Evolutionary conservation across 2,113 vertebrate species (phyloP).

Genomic region (human (Homo sapiens)): GRCh38 chr1:213058001-213058500

Average conservation of each 20-base stretch:
- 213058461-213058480: neutral
- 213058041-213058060: no score
- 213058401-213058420: neutral
- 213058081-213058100: neutral
- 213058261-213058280: neutral
- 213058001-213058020: no score
- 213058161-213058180: neutral
- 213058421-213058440: neutral
- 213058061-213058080: neutral
- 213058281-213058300: neutral
- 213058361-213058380: neutral
- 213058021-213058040: no score
- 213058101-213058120: neutral
- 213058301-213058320: neutral
- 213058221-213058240: neutral
- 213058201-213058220: neutral
- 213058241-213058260: neutral
- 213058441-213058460: neutral
- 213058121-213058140: neutral
- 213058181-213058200: neutral
- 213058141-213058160: neutral
- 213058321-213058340: neutral
- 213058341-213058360: neutral
- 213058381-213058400: neutral
- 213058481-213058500: neutral